Evolutionary conservation across 2,113 vertebrate genomes (phyloP), one percentile per base, ranked within the genome.

Genomic region (Gambusia holbrooki): DNA sequence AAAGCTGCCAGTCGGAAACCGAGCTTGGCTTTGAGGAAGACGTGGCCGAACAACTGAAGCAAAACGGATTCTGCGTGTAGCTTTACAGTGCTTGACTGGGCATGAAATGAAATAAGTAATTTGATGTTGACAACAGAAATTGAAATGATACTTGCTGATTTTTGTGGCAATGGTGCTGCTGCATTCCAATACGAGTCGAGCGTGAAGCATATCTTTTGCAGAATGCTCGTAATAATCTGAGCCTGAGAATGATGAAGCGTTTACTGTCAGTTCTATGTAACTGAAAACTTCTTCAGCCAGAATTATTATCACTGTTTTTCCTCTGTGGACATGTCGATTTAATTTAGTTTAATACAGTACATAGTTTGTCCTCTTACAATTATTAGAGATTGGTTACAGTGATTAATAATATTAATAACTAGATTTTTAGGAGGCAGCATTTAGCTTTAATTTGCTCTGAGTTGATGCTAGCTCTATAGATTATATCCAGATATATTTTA

Each of bases 51-150:
- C 96, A 96, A 97, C 95, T 96, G 96, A 96, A 96, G 96, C 96
- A 95, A 96, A 95, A 95, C 96, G 92, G 95, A 96, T 97, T 96
- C 94, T 94, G 93, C 93, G 88, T 97, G 96, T 97, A 97, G 96
- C 96, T 96, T 96, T 95, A 95, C 93, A 95, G 96, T 94, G 97
- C 96, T 98, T 96, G 96, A 89, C 96, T 95, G 95, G 96, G 97
- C 97, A 96, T 97, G 96, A 98, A 98, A 98, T 98, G 95, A 97
- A 97, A 98, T 97, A 96, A 97, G 96, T 97, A 96, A 97, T 98
- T 96, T 97, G 96, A 97, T 96, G 96, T 97, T 96, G 96, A 97
- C 96, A 96, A 96, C 95, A 96, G 95, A 96, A 97, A 97, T 97
- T 96, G 96, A 97, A 98, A 96, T 96, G 95, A 97, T 97, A 96